phyloP scores from a whole-genome alignment of 2,113 vertebrate species.

The Vidua chalybeata region DNA sequence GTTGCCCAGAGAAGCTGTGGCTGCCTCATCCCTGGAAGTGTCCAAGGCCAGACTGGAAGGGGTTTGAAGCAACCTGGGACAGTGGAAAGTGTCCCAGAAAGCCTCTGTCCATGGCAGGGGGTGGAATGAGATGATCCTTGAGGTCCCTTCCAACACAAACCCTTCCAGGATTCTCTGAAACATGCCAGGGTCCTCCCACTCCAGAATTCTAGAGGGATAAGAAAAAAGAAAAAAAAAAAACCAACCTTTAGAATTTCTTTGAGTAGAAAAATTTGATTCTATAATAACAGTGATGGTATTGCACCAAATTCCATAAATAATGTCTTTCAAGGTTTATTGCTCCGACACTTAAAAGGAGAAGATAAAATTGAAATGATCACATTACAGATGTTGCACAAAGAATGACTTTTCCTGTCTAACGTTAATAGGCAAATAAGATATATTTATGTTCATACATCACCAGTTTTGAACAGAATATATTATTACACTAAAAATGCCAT shows the following conservation, averaged over 20 bases:
- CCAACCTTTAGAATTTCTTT: background rate
- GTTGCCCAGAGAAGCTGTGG: background rate
- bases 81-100: background rate
- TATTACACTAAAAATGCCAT: background rate
- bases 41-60: rapidly evolving
- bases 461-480: background rate
- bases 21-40: background rate
- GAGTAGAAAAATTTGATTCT: background rate
- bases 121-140: rapidly evolving
- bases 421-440: slow-evolving; percentile 1
- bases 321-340: background rate
- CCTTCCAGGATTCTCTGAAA: background rate
- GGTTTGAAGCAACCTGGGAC: rapidly evolving
- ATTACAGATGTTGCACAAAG: slow-evolving; percentile 11
- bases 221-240: background rate
- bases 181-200: background rate
- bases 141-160: background rate
- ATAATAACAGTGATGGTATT: background rate
- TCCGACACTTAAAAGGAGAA: background rate
- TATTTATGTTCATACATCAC: background rate
- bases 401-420: background rate
- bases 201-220: background rate
- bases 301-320: slow-evolving; percentile 4
- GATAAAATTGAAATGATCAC: background rate
- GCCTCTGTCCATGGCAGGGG: background rate